A percentile compares a stretch with the other conserved stretches of the same genome.
Conservation (phyloP, 2,888 invertebrate genomes). For the Harmothoe impar region DNA sequence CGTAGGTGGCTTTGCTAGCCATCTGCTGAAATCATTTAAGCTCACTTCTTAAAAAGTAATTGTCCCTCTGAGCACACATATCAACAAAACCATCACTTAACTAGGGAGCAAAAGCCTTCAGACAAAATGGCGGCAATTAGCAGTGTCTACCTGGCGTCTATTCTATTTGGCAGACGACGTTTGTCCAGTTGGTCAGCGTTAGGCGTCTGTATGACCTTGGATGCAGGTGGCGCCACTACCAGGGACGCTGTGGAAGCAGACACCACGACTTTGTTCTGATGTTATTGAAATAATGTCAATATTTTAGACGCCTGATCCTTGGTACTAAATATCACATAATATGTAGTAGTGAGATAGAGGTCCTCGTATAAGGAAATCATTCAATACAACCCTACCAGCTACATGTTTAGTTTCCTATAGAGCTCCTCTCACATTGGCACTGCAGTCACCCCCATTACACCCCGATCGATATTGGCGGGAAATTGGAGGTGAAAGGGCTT, state of each 20-base stretch:
- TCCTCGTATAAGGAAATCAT: too few relatives aligned
- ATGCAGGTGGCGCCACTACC: conserved; percentile 19
- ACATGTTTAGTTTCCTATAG: too few relatives aligned
- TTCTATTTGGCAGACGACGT: too few relatives aligned
- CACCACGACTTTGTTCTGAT: not conserved
- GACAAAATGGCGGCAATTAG: conserved; percentile 32
- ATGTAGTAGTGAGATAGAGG: too few relatives aligned
- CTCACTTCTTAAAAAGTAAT: not conserved
- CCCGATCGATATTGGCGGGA: not conserved
- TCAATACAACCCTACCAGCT: too few relatives aligned
- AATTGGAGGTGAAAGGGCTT: conserved; percentile 45
- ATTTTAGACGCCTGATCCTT: too few relatives aligned
- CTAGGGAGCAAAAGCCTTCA: not conserved
- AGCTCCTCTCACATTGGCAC: too few relatives aligned
- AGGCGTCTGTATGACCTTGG: not conserved
- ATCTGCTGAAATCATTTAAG: not conserved
- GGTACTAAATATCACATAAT: too few relatives aligned
- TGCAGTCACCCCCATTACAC: not conserved
- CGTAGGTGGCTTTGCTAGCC: not conserved
- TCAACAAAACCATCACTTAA: not conserved
- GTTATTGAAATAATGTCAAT: too few relatives aligned
- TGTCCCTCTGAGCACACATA: not conserved
- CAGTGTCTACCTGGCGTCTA: not conserved
- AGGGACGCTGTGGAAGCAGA: not conserved
- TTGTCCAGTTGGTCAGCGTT: too few relatives aligned